Conservation (phyloP, 2,888 invertebrate genomes). For the Pheosia tremula region DNA sequence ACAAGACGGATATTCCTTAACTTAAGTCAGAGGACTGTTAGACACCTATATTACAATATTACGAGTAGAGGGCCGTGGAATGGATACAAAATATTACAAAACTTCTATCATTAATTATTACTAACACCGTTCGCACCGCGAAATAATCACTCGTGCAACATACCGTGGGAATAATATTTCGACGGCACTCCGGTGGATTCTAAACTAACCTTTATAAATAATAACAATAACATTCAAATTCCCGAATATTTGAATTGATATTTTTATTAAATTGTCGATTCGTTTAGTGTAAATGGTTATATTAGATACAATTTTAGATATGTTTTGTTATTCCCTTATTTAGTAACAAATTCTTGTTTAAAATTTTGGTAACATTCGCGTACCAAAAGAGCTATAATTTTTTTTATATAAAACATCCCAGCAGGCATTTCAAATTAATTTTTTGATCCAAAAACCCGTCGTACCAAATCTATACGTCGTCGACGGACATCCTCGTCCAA, state of each 20-base stretch:
- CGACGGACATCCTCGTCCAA: too few species aligned
- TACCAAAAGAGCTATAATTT: too few species aligned
- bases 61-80: constrained; percentile 66
- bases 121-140: not conserved
- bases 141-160: not conserved
- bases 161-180: constrained; percentile 14
- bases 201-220: constrained; percentile 59
- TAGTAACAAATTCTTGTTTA: too few species aligned
- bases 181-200: constrained; percentile 27
- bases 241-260: constrained; percentile 54
- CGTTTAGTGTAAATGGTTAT: constrained; percentile 38
- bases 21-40: constrained; percentile 68
- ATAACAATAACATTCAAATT: constrained; percentile 64
- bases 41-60: constrained; percentile 69
- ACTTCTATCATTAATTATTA: constrained; percentile 49
- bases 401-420: too few species aligned
- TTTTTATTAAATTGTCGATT: constrained; percentile 34
- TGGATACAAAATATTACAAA: constrained; percentile 82
- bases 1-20: constrained; percentile 80
- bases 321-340: constrained; percentile 8
- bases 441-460: too few species aligned
- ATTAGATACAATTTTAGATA: constrained; percentile 31
- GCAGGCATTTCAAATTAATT: too few species aligned
- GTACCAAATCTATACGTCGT: too few species aligned
- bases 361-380: too few species aligned